Evolutionary conservation across 2,113 vertebrate genomes (phyloP).

Genomic region (Sinocyclocheilus maitianheensis): DNA sequence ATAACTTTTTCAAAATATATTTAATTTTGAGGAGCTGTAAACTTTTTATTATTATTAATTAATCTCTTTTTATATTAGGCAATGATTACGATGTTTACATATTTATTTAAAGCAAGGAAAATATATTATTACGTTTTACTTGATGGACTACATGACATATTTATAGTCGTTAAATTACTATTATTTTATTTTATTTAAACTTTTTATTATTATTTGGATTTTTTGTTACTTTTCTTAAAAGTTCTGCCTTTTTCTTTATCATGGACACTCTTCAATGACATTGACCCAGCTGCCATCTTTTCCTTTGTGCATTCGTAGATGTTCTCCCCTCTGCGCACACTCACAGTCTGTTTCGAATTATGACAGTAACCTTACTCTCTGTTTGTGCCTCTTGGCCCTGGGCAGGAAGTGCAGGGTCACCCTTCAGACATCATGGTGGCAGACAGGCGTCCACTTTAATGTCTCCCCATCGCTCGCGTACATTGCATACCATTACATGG

Average conservation of each 20-base stretch:
- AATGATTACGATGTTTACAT: neutral
- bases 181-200: neutral
- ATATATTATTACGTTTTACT: neutral
- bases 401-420: constrained; percentile 55
- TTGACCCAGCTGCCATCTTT: constrained; percentile 11
- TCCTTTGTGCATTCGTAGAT: neutral
- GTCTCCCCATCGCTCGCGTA: constrained; percentile 37
- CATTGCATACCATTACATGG: constrained; percentile 46
- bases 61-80: neutral
- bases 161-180: too few species aligned
- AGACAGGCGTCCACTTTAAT: constrained; percentile 58
- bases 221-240: neutral
- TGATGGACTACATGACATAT: neutral
- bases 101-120: neutral
- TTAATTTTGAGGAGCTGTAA: neutral
- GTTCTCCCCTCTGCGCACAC: neutral
- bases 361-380: constrained; percentile 58
- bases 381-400: constrained; percentile 51
- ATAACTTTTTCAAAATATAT: neutral
- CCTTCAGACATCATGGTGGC: constrained; percentile 51
- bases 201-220: too few species aligned
- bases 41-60: neutral
- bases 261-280: neutral
- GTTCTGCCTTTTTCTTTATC: neutral
- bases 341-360: constrained; percentile 55